Conservation (phyloP, 2,888 invertebrate species). For the Amorpha juglandis region DNA sequence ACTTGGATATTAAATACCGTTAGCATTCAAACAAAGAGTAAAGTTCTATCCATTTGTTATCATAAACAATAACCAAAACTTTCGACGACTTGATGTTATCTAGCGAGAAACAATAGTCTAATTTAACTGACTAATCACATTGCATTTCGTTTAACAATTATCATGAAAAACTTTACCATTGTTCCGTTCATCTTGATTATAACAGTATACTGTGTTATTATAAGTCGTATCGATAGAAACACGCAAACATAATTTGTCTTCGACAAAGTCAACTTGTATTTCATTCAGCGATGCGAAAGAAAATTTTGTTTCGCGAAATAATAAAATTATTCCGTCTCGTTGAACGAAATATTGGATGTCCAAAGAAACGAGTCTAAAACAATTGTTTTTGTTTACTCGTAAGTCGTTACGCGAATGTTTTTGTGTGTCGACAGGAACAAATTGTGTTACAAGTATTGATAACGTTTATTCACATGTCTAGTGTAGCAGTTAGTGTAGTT, state of each 20-base stretch:
- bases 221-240: conserved; percentile 29
- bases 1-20: background rate
- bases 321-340: conserved; percentile 21
- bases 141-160: conserved; percentile 21
- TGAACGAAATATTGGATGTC: conserved; percentile 26
- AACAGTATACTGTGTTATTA: conserved; percentile 24
- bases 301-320: conserved; percentile 27
- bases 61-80: background rate
- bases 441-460: conserved; percentile 11
- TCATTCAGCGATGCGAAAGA: conserved; percentile 13
- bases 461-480: background rate
- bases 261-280: conserved; percentile 22
- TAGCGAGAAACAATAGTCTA: conserved; percentile 11
- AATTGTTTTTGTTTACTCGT: conserved; percentile 15
- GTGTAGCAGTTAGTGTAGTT: no score
- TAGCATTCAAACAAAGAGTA: background rate
- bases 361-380: conserved; percentile 18
- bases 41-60: background rate
- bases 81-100: background rate
- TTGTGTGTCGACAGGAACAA: conserved; percentile 13
- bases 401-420: conserved; percentile 7
- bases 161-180: conserved; percentile 26
- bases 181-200: conserved; percentile 34
- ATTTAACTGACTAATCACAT: conserved; percentile 16
- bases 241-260: conserved; percentile 34